These are phyloP conservation scores for Pseudeuparius sepicola DNA, from an alignment of 2,888 invertebrate species.

Conservation along the genomic window DNA sequence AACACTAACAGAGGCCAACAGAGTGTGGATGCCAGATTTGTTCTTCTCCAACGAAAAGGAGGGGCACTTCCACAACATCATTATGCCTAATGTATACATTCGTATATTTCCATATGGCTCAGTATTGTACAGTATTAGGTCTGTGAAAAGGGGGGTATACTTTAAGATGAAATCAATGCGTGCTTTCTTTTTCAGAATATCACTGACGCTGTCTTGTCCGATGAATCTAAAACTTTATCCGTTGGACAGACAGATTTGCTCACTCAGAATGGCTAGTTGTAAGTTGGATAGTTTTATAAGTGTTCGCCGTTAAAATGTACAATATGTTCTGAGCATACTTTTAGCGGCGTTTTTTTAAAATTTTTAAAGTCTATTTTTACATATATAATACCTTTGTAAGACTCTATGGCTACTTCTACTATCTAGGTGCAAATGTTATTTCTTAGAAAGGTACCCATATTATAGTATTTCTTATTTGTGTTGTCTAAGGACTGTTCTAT, in stretches of 20 bases:
- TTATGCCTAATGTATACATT: constrained; percentile 96
- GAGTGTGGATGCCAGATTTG: constrained; percentile 97
- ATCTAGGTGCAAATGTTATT: too few relatives aligned
- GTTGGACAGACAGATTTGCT: constrained; percentile 90
- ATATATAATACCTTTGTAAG: too few relatives aligned
- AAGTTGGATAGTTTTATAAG: constrained; percentile 51
- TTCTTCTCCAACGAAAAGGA: constrained; percentile 98
- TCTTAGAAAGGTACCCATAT: too few relatives aligned
- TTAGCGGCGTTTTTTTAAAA: too few relatives aligned
- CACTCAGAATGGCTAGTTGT: constrained; percentile 94
- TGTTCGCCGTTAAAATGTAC: too few relatives aligned
- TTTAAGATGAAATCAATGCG: background rate
- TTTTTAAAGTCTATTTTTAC: too few relatives aligned
- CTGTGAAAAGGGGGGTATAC: too few relatives aligned
- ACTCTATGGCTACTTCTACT: too few relatives aligned
- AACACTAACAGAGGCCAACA: constrained; percentile 86
- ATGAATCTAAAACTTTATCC: constrained; percentile 98
- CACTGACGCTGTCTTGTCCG: constrained; percentile 89
- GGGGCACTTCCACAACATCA: constrained; percentile 94
- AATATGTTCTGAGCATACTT: too few relatives aligned
- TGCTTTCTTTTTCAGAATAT: constrained; percentile 58
- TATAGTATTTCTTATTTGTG: too few relatives aligned
- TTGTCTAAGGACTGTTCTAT: too few relatives aligned
- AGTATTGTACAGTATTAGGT: constrained; percentile 91
- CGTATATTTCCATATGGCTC: constrained; percentile 91